Conservation (phyloP, 2,888 invertebrate species). For the Zootermopsis nevadensis region DNA sequence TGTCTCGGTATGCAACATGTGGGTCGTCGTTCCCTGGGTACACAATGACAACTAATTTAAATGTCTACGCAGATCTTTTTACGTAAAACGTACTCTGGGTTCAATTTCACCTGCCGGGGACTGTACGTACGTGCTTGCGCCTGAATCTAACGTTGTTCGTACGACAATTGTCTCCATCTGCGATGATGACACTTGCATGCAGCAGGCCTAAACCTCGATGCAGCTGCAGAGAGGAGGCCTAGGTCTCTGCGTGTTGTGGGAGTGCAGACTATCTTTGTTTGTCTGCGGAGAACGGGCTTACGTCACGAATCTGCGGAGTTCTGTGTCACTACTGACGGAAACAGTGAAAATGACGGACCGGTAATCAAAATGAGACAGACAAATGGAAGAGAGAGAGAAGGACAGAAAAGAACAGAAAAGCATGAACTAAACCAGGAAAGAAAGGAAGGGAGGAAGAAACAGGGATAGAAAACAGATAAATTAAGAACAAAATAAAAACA, state of each 20-base stretch:
- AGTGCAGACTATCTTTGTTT: neutral
- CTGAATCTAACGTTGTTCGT: neutral
- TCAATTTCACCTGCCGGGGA: neutral
- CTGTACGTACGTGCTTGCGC: neutral
- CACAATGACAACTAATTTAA: too few species aligned
- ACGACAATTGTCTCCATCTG: conserved; percentile 2
- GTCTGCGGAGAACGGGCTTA: neutral
- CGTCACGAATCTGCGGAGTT: neutral
- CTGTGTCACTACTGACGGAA: neutral
- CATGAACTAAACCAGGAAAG: too few species aligned
- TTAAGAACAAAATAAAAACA: too few species aligned
- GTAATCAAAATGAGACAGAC: too few species aligned
- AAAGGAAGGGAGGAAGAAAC: too few species aligned
- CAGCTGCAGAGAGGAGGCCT: neutral
- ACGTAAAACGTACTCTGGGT: neutral
- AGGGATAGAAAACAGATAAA: too few species aligned
- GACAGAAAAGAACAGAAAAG: too few species aligned
- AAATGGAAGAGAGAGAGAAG: too few species aligned
- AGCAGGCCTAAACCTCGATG: neutral
- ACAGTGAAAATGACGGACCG: too few species aligned
- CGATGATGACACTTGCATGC: neutral
- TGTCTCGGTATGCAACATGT: too few species aligned
- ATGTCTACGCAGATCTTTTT: too few species aligned
- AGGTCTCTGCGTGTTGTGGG: neutral
- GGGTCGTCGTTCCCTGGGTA: too few species aligned